Base-by-base conservation (phyloP, 2,888 invertebrate genomes). In the Meta bourneti region DNA sequence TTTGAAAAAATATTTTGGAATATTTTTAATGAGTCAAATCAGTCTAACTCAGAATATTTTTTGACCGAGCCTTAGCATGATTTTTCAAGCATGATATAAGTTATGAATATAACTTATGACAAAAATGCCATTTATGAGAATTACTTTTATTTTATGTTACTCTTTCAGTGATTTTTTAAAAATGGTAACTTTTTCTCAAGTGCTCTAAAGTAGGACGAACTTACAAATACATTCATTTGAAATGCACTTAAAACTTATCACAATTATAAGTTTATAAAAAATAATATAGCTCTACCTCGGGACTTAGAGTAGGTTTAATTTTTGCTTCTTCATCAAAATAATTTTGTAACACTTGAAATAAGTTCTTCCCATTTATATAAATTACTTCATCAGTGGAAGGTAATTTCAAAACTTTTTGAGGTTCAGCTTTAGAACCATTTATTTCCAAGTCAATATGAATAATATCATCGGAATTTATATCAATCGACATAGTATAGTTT, bases 381-480 rank as follows among this genome's bases (percentile, higher is more conserved):
- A 84, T 75, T n/a, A 8, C 20, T 16, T 75, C 49, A 52, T 72
- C 8, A 61, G 20, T 84, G 7, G 20, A 51, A 11, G 61, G 13
- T n/a, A 84, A n/a, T 9, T 48, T 54, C 16, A 72, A 61, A 20
- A 84, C n/a, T 75, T 61, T 54, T 75, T 5, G 20, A 11, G 61
- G 61, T 54, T 74, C 48, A n/a, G 7, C 7, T 48, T 8, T 54
- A 16, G 48, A 48, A 8, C 8, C 75, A 84, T 61, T 48, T 16
- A 75, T 34, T 75, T 74, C 61, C 20, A 54, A 20, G 19, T 74
- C 61, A 52, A 61, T 48, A 61, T 84, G 16, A 9, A 72, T 75
- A 48, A 84, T 8, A 61, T 75, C 34, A 54, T 54, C n/a, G 16
- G 75, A 20, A 74, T 54, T 61, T 7, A 84, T 75, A 84, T 84